Conservation (phyloP, 2,113 vertebrate species). For the Ophthalmotilapia sp. region DNA sequence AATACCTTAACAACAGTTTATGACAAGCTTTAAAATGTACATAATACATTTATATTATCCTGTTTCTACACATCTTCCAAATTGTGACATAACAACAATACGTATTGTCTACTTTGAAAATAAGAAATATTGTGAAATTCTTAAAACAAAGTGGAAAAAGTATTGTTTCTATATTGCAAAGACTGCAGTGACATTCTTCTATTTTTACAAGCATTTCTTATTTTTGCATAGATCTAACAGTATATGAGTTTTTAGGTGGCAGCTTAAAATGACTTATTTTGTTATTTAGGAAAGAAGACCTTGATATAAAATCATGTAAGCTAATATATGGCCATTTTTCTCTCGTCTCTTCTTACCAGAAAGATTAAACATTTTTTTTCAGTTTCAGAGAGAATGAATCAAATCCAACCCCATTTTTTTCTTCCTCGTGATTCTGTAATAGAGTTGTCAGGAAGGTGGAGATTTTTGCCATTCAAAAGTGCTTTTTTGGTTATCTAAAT, state of each 20-base stretch:
- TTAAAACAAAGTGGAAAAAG: background rate
- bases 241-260: background rate
- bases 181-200: background rate
- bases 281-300: background rate
- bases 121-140: background rate
- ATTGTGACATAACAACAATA: background rate
- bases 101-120: background rate
- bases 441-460: constrained; percentile 48
- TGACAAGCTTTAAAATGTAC: background rate
- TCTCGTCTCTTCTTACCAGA: background rate
- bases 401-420: constrained; percentile 15
- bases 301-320: background rate
- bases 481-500: constrained; percentile 68
- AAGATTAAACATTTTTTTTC: constrained; percentile 7
- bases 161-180: background rate
- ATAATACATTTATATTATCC: background rate
- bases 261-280: background rate
- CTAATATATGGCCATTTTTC: background rate
- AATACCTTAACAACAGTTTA: background rate
- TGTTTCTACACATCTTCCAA: background rate
- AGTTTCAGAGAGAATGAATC: background rate
- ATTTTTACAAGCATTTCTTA: background rate
- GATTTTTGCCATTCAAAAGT: constrained; percentile 65
- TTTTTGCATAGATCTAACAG: background rate
- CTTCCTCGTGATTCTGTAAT: constrained; percentile 53